Conservation (phyloP, 37 sponge, comb jelly and placozoan genomes). For the Amphimedon queenslandica region DNA sequence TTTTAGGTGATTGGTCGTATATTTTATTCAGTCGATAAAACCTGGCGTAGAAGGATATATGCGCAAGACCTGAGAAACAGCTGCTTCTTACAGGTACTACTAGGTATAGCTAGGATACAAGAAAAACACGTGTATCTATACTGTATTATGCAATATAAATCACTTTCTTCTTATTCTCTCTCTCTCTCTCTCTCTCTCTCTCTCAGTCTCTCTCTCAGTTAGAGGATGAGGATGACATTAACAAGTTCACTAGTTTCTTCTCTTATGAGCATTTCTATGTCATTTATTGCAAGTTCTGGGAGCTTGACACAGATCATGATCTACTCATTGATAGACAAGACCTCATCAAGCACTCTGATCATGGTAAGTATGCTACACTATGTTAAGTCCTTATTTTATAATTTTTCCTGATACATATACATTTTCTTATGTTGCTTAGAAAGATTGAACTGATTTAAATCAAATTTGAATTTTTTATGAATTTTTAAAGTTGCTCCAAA, state of each 20-base stretch:
- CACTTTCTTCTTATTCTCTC: constrained; percentile 19
- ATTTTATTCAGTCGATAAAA: constrained; percentile 74
- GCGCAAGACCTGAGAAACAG: constrained; percentile 77
- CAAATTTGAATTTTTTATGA: no score
- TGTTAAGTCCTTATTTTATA: no score
- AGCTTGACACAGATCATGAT: constrained; percentile 95
- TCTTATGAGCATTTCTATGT: constrained; percentile 99
- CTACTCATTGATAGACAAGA: constrained; percentile 79
- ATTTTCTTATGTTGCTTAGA: no score
- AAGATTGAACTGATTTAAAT: no score
- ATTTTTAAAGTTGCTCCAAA: no score
- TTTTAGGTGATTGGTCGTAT: constrained; percentile 84
- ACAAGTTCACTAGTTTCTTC: constrained; percentile 83
- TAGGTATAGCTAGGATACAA: no score
- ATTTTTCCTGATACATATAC: no score
- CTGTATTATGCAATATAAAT: constrained; percentile 20
- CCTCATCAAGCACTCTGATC: constrained; percentile 74
- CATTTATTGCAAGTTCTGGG: constrained; percentile 99
- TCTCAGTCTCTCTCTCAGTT: constrained; percentile 38
- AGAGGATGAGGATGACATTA: constrained; percentile 63
- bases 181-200: constrained; percentile 30
- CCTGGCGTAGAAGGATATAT: constrained; percentile 81
- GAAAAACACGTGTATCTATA: constrained; percentile 4
- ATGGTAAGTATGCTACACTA: constrained; percentile 59
- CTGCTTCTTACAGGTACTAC: constrained; percentile 75